Percentiles rank a stretch among this genome's conserved stretches.
phyloP scores from a whole-genome alignment of 2,888 invertebrate species.

The Ophion slaviceki region DNA sequence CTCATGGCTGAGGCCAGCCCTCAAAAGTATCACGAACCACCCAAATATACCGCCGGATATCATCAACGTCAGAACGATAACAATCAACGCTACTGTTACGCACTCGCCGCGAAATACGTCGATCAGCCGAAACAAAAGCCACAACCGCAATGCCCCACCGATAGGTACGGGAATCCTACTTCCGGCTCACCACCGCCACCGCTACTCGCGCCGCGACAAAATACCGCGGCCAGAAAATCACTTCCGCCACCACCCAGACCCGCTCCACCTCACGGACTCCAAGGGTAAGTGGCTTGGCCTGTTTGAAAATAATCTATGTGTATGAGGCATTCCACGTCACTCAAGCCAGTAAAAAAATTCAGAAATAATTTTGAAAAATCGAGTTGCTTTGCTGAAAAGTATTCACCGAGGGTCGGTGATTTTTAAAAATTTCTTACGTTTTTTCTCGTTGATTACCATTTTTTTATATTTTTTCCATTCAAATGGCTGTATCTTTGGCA shows the following conservation, averaged over 20 bases:
- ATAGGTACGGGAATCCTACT: slow-evolving; percentile 68
- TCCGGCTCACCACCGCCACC: slow-evolving; percentile 77
- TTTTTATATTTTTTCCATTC: too few relatives aligned
- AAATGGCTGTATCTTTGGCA: too few relatives aligned
- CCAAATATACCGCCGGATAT: slow-evolving; percentile 75
- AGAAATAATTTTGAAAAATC: too few relatives aligned
- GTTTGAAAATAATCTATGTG: too few relatives aligned
- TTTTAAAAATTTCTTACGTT: too few relatives aligned
- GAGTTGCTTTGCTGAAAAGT: too few relatives aligned
- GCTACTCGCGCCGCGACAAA: slow-evolving; percentile 80
- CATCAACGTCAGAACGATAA: slow-evolving; percentile 72
- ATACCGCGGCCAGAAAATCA: slow-evolving; percentile 78
- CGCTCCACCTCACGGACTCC: slow-evolving; percentile 77
- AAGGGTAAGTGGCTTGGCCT: slow-evolving; percentile 74
- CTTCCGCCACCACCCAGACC: slow-evolving; percentile 81
- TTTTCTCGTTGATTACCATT: too few relatives aligned
- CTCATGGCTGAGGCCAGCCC: slow-evolving; percentile 75
- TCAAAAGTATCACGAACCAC: slow-evolving; percentile 79
- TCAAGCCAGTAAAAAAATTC: too few relatives aligned
- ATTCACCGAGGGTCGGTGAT: too few relatives aligned
- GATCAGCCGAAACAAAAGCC: slow-evolving; percentile 76
- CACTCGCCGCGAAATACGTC: slow-evolving; percentile 76
- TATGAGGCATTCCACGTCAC: too few relatives aligned
- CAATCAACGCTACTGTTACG: slow-evolving; percentile 74
- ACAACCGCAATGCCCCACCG: slow-evolving; percentile 74